Evolutionary conservation across 2,797 vertebrate species (phyloP).

Genomic region (Galagoides demidoff): DNA sequence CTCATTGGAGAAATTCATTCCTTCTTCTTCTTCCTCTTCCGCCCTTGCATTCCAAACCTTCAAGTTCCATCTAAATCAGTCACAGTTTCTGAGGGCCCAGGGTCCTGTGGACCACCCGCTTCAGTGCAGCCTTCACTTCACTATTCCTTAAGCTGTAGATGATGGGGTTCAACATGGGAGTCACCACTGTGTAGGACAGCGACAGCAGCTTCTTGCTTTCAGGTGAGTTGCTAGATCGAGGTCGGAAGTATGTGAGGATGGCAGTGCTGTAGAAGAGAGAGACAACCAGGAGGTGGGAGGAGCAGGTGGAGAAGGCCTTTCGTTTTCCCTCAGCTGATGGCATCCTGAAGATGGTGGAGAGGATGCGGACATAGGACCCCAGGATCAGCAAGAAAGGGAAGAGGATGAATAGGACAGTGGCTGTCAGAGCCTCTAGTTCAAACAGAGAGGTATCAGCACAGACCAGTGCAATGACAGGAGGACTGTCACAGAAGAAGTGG

Average conservation of each 20-base stretch:
- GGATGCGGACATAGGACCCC: slow-evolving; percentile 76
- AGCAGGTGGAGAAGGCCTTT: slow-evolving; percentile 82
- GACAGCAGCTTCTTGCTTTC: slow-evolving; percentile 81
- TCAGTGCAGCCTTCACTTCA: slow-evolving; percentile 79
- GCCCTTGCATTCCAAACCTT: neutral
- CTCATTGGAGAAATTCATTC: neutral
- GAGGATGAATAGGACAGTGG: slow-evolving; percentile 75
- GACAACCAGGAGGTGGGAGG: slow-evolving; percentile 80
- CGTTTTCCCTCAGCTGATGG: slow-evolving; percentile 73
- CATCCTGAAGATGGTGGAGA: slow-evolving; percentile 76
- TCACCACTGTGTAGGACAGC: slow-evolving; percentile 78
- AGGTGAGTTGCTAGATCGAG: slow-evolving; percentile 70
- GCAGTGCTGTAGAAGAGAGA: slow-evolving; percentile 82
- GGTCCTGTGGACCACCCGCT: neutral
- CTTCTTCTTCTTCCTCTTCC: too few relatives aligned
- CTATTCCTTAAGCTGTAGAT: slow-evolving; percentile 82
- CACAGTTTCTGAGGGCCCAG: slow-evolving; percentile 38
- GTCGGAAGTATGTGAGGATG: slow-evolving; percentile 78
- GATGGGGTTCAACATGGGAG: slow-evolving; percentile 81
- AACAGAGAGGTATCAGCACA: slow-evolving; percentile 80
- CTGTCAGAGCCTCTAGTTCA: slow-evolving; percentile 76
- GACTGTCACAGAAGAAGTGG: slow-evolving; percentile 83
- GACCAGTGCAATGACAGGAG: slow-evolving; percentile 77
- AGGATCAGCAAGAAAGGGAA: slow-evolving; percentile 80
- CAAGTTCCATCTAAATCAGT: neutral